Conservation (phyloP, 2,888 invertebrate genomes). For the Gasteruption jaculator region DNA sequence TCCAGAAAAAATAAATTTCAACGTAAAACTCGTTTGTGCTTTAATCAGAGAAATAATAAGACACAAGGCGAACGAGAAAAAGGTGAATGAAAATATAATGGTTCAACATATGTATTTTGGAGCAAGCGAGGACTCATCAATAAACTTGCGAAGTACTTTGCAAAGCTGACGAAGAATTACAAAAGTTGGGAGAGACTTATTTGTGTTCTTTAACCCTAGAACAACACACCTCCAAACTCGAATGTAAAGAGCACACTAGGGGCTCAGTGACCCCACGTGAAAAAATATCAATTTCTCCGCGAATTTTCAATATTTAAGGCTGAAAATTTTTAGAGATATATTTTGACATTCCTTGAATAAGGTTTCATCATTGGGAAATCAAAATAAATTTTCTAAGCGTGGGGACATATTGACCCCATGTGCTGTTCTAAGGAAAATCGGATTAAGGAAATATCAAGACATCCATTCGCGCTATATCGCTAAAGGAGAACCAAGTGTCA, state of each 20-base stretch:
- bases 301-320: too few species aligned
- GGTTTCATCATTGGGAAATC: too few species aligned
- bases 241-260: too few species aligned
- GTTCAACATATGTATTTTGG: conserved; percentile 66
- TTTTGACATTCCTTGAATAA: too few species aligned
- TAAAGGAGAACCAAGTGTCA: conserved; percentile 70
- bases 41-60: conserved; percentile 64
- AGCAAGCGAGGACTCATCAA: conserved; percentile 68
- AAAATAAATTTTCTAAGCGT: too few species aligned
- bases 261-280: too few species aligned
- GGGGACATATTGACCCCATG: too few species aligned
- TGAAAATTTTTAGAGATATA: too few species aligned
- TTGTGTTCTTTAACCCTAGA: conserved; percentile 69
- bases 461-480: conserved; percentile 73
- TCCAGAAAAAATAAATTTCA: conserved; percentile 55
- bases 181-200: conserved; percentile 74
- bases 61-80: conserved; percentile 53
- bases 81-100: conserved; percentile 61
- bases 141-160: conserved; percentile 80
- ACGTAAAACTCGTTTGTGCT: conserved; percentile 56
- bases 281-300: too few species aligned
- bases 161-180: conserved; percentile 76
- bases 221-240: too few species aligned
- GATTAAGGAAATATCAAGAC: conserved; percentile 65
- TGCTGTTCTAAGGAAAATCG: too few species aligned